Base-by-base conservation (phyloP, 1,140 invertebrate species). In the Spodoptera frugiperda region DNA sequence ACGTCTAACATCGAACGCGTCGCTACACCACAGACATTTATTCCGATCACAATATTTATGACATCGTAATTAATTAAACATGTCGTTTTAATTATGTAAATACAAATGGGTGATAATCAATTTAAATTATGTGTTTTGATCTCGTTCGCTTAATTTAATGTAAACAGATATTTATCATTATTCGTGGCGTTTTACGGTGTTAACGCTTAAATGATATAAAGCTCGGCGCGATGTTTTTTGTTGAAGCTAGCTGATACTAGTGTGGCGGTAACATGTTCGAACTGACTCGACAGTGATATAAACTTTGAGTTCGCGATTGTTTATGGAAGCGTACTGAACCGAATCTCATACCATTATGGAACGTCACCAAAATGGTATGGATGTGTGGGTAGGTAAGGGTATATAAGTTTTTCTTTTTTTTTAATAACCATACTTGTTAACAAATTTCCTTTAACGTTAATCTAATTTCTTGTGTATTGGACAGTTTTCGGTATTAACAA, bases 361-460 rank as follows among this genome's bases (percentile, higher is more conserved):
- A 89, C 89, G 93, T 68, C 94, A 94, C 89, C 94, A 94, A 87
- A 94, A 94, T 91, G 94, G 94, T 92, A 94, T 94, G 89, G 94
- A 94, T 94, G 94, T 94, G 93, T 94, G 94, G 94, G 94, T 94
- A 94, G 94, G 94, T 94, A 94, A 94, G 94, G 93, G 88, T 90
- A 92, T 86, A 91, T 91, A 86, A 83, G 79, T 91, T 88, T 82
- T 88, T 85, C 84, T 82, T 83, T 72, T 51, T 82, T 76, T 48
- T 77, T 25, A 25, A 25, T 25, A 25, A 25, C 25, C 5, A 39
- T 39, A 39, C 33, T 61, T 65, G 53, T 59, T 73, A 55, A 71
- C 44, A 48, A 46, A n/a, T 17, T 15, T 48, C 1, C 25, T 21
- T 79, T 77, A 30, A 48, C 30, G 51, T 39, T 33, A 33, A 15